Conservation (phyloP, 2,888 invertebrate species). For the Chrysolina americana region DNA sequence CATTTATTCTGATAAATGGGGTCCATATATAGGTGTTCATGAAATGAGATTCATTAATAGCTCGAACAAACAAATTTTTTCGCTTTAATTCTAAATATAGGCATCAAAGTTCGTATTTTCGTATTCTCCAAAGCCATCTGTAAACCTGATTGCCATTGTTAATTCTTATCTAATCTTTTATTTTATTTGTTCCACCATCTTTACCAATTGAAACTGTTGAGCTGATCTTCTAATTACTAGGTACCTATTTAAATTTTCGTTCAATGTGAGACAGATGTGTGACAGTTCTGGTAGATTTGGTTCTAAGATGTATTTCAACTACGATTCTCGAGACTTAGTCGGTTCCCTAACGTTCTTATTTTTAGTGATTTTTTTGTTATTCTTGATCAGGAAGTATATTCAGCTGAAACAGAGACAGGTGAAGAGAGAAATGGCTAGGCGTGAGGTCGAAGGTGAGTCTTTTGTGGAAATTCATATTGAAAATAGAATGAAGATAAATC, state of each 20-base stretch:
- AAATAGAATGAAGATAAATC: too few species aligned
- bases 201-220: slow-evolving; percentile 9
- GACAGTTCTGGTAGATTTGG: too few species aligned
- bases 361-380: not conserved
- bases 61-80: not conserved
- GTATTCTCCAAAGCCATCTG: not conserved
- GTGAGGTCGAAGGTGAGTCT: not conserved
- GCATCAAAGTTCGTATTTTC: not conserved
- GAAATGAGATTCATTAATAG: too few species aligned
- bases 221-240: not conserved
- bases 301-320: not conserved
- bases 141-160: slow-evolving; percentile 28
- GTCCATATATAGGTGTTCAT: too few species aligned
- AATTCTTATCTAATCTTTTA: slow-evolving; percentile 38
- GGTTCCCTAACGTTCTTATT: not conserved
- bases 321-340: not conserved
- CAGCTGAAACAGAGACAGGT: not conserved
- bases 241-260: slow-evolving; percentile 10
- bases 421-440: not conserved
- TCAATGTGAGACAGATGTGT: not conserved
- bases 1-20: too few species aligned
- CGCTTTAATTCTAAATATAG: not conserved
- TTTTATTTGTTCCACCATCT: slow-evolving; percentile 18
- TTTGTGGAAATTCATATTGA: too few species aligned
- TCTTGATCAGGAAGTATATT: slow-evolving; percentile 1